phyloP scores from a whole-genome alignment of 2,113 vertebrate genomes.

The Phyllostomus discolor region DNA sequence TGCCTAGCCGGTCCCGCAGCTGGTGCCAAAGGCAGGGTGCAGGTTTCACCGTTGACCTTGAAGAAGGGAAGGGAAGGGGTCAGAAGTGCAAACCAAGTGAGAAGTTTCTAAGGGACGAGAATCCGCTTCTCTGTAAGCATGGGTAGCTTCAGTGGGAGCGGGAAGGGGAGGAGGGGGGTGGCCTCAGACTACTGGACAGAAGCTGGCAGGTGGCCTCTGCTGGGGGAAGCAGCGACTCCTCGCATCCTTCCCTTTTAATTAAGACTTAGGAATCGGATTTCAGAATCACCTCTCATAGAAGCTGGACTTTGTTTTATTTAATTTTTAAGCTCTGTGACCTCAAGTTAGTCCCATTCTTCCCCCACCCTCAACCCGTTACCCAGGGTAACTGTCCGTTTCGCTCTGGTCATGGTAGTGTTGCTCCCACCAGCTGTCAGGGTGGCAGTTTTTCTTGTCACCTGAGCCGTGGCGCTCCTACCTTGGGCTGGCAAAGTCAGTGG shows the following conservation, averaged over 20 bases:
- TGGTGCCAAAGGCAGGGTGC: not conserved
- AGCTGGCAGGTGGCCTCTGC: not conserved
- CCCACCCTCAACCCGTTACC: not conserved
- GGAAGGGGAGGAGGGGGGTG: not conserved
- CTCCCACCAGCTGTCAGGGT: not conserved
- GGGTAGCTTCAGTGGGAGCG: not conserved
- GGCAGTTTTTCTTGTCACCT: not conserved
- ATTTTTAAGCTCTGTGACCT: conserved; percentile 38
- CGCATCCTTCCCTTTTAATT: not conserved
- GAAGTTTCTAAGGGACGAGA: not conserved
- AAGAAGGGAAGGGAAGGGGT: not conserved
- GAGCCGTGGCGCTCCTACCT: not conserved
- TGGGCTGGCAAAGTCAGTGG: not conserved
- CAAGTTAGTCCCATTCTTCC: not conserved
- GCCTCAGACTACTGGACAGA: not conserved
- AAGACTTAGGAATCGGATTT: conserved; percentile 13
- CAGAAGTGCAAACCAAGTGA: not conserved
- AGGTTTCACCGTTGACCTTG: not conserved
- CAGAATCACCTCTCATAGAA: conserved; percentile 5
- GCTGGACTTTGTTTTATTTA: not conserved
- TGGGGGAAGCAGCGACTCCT: not conserved
- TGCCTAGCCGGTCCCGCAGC: not conserved
- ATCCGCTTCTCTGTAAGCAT: not conserved
- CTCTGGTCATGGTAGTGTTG: not conserved
- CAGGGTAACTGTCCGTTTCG: not conserved